phyloP scores from a whole-genome alignment of 2,888 invertebrate species.

The Pimpla rufipes region DNA sequence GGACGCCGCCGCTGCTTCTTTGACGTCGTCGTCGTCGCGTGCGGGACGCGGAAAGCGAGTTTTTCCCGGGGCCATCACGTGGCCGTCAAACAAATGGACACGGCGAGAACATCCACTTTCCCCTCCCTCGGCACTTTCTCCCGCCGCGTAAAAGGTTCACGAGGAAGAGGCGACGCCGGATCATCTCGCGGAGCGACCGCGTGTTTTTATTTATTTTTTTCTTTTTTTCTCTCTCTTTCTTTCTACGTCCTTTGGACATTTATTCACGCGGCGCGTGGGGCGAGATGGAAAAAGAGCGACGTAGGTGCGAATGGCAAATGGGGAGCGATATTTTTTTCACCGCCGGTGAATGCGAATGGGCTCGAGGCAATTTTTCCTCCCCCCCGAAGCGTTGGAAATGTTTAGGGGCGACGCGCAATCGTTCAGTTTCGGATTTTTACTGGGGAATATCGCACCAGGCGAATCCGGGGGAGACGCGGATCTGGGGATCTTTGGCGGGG shows the following conservation, averaged over 20 bases:
- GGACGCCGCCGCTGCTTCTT: too few relatives aligned
- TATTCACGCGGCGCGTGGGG: constrained; percentile 1
- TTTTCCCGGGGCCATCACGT: constrained; percentile 16
- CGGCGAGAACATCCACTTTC: constrained; percentile 16
- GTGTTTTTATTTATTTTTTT: background rate
- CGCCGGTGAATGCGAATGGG: background rate
- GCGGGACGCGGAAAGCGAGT: constrained; percentile 13
- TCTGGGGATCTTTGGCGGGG: too few relatives aligned
- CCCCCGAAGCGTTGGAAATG: background rate
- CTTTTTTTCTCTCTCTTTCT: background rate
- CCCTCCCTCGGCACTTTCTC: constrained; percentile 5
- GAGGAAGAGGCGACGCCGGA: constrained; percentile 5
- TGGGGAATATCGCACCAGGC: constrained; percentile 11
- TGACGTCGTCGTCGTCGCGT: constrained; percentile 21
- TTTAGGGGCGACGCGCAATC: constrained; percentile 15
- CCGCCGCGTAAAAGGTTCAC: background rate
- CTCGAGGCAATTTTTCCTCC: constrained; percentile 20
- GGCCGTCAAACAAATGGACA: constrained; percentile 40
- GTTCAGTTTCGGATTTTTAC: constrained; percentile 44
- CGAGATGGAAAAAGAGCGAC: background rate
- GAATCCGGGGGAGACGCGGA: background rate
- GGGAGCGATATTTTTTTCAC: constrained; percentile 35
- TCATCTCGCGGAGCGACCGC: constrained; percentile 9
- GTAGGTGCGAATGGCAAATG: constrained; percentile 32
- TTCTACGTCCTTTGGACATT: background rate